Evolutionary conservation across 64 coral and sea anemone genomes (phyloP).

Genomic region (Anthopleura sola): DNA sequence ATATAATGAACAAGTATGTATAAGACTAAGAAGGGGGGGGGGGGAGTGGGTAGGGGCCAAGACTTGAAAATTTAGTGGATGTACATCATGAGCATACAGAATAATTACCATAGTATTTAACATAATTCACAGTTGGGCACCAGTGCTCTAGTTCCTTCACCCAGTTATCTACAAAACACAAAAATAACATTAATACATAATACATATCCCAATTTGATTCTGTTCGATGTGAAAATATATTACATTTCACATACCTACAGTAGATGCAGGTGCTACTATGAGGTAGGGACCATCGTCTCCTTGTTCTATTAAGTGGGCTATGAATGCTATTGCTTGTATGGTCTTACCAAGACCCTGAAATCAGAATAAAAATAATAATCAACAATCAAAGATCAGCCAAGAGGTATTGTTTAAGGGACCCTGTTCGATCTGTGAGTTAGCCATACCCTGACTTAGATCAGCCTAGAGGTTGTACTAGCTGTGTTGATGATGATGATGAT

Average conservation of each 20-base stretch:
- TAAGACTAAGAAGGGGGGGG: too few relatives aligned
- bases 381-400: neutral
- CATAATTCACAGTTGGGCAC: conserved; percentile 75
- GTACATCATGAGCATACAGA: too few relatives aligned
- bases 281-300: conserved; percentile 79
- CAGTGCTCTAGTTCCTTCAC: conserved; percentile 78
- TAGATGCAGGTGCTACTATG: conserved; percentile 82
- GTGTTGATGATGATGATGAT: too few relatives aligned
- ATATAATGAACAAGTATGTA: neutral
- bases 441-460: too few relatives aligned
- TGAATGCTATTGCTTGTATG: conserved; percentile 86
- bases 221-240: too few relatives aligned
- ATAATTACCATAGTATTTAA: conserved; percentile 85
- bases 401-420: too few relatives aligned
- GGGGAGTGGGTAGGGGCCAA: too few relatives aligned
- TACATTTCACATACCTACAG: conserved; percentile 44
- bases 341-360: conserved; percentile 95
- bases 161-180: conserved; percentile 76
- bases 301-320: conserved; percentile 82
- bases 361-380: neutral
- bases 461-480: too few relatives aligned
- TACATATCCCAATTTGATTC: too few relatives aligned
- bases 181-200: neutral
- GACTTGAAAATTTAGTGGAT: too few relatives aligned
- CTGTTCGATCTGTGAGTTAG: too few relatives aligned